A percentile compares a stretch with the other conserved stretches of the same genome.
These are phyloP conservation scores for Elanoides forficatus DNA, from an alignment of 2,113 vertebrate genomes.

Conservation along the genomic window DNA sequence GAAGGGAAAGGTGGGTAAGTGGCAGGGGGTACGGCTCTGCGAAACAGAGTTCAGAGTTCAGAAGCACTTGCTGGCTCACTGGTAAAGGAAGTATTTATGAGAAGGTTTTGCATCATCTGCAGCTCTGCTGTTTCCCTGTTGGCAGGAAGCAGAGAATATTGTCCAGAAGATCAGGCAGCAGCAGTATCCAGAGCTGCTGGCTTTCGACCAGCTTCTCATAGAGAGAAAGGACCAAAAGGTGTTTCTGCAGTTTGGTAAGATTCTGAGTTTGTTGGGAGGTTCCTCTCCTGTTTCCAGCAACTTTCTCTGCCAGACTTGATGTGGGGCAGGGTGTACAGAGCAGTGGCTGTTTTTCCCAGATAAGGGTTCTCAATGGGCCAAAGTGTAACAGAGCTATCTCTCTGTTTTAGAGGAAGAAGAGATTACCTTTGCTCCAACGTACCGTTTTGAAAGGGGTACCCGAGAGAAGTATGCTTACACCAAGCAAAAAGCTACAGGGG, in stretches of 20 bases:
- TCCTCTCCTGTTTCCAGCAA: neutral
- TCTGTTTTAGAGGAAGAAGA: constrained; percentile 90
- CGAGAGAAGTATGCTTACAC: constrained; percentile 93
- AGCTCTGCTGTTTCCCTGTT: constrained; percentile 43
- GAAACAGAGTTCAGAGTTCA: neutral
- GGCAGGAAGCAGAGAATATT: constrained; percentile 93
- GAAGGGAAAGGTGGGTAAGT: neutral
- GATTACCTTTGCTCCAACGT: constrained; percentile 94
- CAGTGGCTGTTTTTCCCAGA: neutral
- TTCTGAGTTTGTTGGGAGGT: neutral
- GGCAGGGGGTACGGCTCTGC: neutral
- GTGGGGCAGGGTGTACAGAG: neutral
- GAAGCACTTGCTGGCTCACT: neutral
- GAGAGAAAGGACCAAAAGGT: constrained; percentile 85
- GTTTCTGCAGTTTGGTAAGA: constrained; percentile 91
- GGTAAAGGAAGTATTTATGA: neutral
- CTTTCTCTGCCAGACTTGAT: neutral
- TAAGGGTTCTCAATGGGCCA: neutral
- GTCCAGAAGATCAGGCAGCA: constrained; percentile 94
- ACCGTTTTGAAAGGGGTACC: constrained; percentile 91
- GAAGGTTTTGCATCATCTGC: constrained; percentile 38
- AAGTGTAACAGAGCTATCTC: neutral
- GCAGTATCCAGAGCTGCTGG: constrained; percentile 88
- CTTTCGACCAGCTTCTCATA: constrained; percentile 86
- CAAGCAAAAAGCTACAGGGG: constrained; percentile 96